Evolutionary conservation across 2,797 vertebrate species (phyloP).

Genomic region (Ispidina picta): DNA sequence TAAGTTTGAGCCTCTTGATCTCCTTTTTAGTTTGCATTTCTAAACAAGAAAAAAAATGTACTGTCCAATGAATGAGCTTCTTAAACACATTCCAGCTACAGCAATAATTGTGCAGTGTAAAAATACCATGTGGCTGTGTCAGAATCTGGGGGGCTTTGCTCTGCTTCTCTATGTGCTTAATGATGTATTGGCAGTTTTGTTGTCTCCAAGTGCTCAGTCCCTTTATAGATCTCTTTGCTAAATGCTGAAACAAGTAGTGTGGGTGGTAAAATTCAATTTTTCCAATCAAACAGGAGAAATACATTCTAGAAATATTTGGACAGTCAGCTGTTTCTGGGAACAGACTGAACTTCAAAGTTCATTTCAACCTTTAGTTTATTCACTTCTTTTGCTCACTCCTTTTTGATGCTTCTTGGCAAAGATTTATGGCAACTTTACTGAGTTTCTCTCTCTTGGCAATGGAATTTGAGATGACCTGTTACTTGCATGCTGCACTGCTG

Average conservation of each 20-base stretch:
- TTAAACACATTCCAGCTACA: background rate
- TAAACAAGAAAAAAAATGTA: no score
- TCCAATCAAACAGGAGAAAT: background rate
- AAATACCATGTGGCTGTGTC: background rate
- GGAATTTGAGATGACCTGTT: background rate
- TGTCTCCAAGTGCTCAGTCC: background rate
- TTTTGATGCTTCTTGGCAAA: background rate
- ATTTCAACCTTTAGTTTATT: background rate
- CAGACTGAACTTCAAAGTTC: background rate
- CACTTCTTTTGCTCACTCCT: background rate
- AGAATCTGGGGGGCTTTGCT: background rate
- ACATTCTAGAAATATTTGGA: background rate
- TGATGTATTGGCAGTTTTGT: background rate
- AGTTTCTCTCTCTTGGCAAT: background rate
- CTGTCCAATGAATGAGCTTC: background rate
- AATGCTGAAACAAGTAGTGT: background rate
- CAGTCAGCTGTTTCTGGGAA: background rate
- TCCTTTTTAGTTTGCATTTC: no score
- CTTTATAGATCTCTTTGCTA: background rate
- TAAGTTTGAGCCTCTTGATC: no score
- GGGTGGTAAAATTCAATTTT: background rate
- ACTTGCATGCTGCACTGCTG: background rate
- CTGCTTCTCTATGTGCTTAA: background rate
- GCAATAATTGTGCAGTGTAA: background rate
- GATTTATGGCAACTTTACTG: background rate